Base-by-base conservation (phyloP, 2,797 vertebrate species). In the Galaxias olidus region DNA sequence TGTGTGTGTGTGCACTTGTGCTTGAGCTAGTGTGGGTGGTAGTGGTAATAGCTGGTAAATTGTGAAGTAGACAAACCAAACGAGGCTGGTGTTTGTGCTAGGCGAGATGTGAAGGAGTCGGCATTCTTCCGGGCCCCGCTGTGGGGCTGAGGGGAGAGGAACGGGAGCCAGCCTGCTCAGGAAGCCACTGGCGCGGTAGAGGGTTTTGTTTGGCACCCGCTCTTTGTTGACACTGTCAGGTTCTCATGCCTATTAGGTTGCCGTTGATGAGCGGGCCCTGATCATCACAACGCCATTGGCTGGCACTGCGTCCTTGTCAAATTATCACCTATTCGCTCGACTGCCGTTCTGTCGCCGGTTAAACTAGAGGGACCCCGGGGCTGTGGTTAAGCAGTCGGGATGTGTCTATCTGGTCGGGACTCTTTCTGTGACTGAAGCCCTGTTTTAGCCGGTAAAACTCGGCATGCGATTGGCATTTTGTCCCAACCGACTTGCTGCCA, bases 191-290 rank as follows among this genome's bases (percentile, higher is more conserved):
- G 4, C 63, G 68, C 54, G 51, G 69, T 65, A 69, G n/a, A 4
- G 15, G 47, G 72, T 84, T 86, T 86, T 75, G 82, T 81, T 85
- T 86, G 80, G 76, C 84, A 63, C 66, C 1, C 49, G 63, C 77
- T 66, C 50, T 64, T 80, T 82, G 79, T 89, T 85, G 78, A 82
- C 61, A 60, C 61, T 64, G 76, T 51, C 61, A 62, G 68, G 59
- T 81, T 87, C 75, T 78, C 84, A 83, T 76, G 79, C 76, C 71
- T 85, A 80, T 88, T 84, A 71, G 66, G 73, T 82, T 79, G 64
- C 78, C 76, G 70, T 71, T n/a, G 30, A 54, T n/a, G 43, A 74
- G 45, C 61, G 50, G 70, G n/a, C 65, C 74, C 76, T 61, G 10
- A 0, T 4, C 61, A 63, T 65, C 53, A 60, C 68, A 53, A 59